Conservation (phyloP, 1,140 invertebrate genomes). For the Hesperophylax magnus region DNA sequence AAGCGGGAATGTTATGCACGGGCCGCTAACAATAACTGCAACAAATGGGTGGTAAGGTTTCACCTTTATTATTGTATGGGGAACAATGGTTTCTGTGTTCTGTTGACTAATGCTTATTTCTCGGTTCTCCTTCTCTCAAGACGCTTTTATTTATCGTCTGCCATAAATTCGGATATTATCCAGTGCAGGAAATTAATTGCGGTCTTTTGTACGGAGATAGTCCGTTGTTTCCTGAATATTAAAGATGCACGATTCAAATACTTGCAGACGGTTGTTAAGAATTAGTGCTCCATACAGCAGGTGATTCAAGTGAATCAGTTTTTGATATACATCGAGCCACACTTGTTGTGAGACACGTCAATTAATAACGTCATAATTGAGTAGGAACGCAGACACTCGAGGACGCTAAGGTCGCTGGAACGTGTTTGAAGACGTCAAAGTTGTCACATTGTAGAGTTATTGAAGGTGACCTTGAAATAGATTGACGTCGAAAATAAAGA, state of each 20-base stretch:
- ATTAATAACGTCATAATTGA: neutral
- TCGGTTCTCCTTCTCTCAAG: slow-evolving; percentile 39
- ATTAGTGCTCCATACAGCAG: neutral
- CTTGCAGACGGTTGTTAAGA: neutral
- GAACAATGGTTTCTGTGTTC: slow-evolving; percentile 21
- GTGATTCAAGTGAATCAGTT: neutral
- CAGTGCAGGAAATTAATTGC: slow-evolving; percentile 41
- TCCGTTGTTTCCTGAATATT: slow-evolving; percentile 37
- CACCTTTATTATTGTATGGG: neutral
- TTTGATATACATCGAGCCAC: too few species aligned
- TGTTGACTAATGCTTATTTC: slow-evolving; percentile 35
- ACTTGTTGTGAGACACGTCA: neutral
- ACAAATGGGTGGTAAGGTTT: slow-evolving; percentile 6
- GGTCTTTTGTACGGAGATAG: slow-evolving; percentile 35
- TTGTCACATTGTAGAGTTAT: neutral
- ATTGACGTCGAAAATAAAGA: neutral
- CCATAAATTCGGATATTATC: slow-evolving; percentile 48
- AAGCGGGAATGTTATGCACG: neutral
- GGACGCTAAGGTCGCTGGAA: neutral
- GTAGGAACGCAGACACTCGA: too few species aligned
- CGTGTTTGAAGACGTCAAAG: neutral
- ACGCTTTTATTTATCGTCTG: slow-evolving; percentile 33
- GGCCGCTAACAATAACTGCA: neutral
- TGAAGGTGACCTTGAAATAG: neutral
- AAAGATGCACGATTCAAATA: slow-evolving; percentile 18